phyloP scores from a whole-genome alignment of 2,888 invertebrate species.

The Andrena minutula region DNA sequence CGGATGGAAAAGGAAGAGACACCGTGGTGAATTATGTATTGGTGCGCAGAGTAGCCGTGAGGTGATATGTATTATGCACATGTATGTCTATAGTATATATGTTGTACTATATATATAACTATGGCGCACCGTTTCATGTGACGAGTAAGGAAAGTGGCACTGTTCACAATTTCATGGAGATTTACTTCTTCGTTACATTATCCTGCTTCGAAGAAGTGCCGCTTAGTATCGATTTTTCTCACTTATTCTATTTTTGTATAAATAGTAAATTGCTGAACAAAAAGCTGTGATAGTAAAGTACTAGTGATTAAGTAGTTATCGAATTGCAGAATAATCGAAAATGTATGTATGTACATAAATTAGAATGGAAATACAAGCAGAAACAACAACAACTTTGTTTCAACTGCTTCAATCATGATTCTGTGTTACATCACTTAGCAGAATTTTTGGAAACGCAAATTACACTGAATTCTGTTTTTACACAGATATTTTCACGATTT shows the following conservation, averaged over 20 bases:
- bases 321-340: too few relatives aligned
- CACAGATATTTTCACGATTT: too few relatives aligned
- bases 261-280: too few relatives aligned
- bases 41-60: conserved; percentile 9
- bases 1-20: background rate
- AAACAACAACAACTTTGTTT: background rate
- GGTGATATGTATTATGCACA: conserved; percentile 3
- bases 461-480: too few relatives aligned
- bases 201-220: too few relatives aligned
- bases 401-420: background rate
- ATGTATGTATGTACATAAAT: too few relatives aligned
- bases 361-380: background rate
- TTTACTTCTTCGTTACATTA: background rate
- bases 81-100: background rate
- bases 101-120: background rate
- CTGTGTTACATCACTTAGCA: too few relatives aligned
- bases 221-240: too few relatives aligned
- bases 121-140: background rate
- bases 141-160: background rate
- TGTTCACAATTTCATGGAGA: background rate
- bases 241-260: too few relatives aligned
- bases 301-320: too few relatives aligned
- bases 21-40: conserved; percentile 44
- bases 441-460: too few relatives aligned
- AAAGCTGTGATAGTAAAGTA: too few relatives aligned